A percentile compares a stretch with the other conserved stretches of the same genome.
phyloP scores from a whole-genome alignment of 2,888 invertebrate species.

The Zonitis immaculata region DNA sequence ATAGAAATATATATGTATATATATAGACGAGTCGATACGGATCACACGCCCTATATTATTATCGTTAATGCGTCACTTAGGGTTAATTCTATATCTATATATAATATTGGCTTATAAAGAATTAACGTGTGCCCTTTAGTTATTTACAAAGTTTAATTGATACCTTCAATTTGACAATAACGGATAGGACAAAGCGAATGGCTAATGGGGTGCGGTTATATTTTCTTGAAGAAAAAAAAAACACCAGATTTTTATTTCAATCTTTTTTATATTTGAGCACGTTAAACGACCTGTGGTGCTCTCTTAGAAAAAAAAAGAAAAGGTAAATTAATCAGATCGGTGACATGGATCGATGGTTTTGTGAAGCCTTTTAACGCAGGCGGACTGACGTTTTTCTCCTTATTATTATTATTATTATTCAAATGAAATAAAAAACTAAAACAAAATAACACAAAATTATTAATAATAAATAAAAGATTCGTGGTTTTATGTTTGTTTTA shows the following conservation, averaged over 20 bases:
- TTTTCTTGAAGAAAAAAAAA: too few species aligned
- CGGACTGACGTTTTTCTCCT: background rate
- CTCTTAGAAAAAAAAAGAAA: too few species aligned
- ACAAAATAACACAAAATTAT: too few species aligned
- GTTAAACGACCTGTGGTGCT: background rate
- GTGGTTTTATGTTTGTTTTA: too few species aligned
- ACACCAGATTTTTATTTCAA: too few species aligned
- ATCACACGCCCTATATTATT: conserved; percentile 23
- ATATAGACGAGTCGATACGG: conserved; percentile 26
- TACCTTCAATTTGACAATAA: conserved; percentile 17
- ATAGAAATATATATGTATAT: too few species aligned
- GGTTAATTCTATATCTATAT: conserved; percentile 36
- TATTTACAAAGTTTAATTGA: conserved; percentile 24
- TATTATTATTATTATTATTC: too few species aligned
- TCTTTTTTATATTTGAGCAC: too few species aligned
- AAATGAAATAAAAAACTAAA: too few species aligned
- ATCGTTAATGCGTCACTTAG: conserved; percentile 39
- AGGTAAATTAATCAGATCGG: background rate
- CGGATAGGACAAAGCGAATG: conserved; percentile 7
- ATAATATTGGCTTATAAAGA: conserved; percentile 34
- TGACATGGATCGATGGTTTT: background rate
- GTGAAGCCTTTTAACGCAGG: background rate
- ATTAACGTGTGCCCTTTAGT: conserved; percentile 30
- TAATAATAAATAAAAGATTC: too few species aligned
- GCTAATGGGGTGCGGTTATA: conserved; percentile 11